These are phyloP conservation scores for Phoeniculus purpureus DNA, from an alignment of 2,797 vertebrate species.

Conservation along the genomic window DNA sequence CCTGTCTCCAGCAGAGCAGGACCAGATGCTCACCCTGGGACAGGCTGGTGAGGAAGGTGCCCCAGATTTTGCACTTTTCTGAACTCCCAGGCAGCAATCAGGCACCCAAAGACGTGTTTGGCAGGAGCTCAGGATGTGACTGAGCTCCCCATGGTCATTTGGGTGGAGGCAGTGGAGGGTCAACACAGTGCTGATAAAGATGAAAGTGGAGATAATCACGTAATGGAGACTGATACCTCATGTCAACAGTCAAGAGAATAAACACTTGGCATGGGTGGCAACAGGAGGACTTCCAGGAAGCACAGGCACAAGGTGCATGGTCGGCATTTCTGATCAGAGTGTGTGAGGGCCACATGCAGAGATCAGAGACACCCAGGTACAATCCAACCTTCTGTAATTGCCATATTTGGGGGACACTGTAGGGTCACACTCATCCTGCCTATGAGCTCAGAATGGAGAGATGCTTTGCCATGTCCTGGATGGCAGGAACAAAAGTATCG, in stretches of 20 bases:
- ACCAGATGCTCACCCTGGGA: background rate
- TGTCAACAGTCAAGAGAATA: background rate
- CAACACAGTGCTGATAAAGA: background rate
- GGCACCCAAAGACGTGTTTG: background rate
- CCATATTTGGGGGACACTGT: rapidly evolving
- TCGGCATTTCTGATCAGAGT: background rate
- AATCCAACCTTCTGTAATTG: background rate
- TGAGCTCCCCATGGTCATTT: background rate
- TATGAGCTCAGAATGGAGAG: background rate
- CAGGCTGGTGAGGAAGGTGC: background rate
- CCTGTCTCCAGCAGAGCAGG: background rate
- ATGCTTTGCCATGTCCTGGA: background rate
- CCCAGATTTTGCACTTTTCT: background rate
- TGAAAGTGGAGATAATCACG: background rate
- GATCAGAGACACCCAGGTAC: background rate
- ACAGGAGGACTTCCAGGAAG: background rate
- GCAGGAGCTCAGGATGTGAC: background rate
- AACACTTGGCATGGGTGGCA: background rate
- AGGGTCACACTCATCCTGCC: background rate
- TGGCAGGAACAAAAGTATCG: background rate
- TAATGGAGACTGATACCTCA: rapidly evolving
- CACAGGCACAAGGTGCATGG: rapidly evolving
- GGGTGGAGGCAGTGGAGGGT: background rate
- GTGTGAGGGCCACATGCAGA: background rate
- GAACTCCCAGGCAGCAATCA: background rate